Evolutionary conservation across 2,888 invertebrate species (phyloP).

Genomic region (Ecdyonurus torrentis): DNA sequence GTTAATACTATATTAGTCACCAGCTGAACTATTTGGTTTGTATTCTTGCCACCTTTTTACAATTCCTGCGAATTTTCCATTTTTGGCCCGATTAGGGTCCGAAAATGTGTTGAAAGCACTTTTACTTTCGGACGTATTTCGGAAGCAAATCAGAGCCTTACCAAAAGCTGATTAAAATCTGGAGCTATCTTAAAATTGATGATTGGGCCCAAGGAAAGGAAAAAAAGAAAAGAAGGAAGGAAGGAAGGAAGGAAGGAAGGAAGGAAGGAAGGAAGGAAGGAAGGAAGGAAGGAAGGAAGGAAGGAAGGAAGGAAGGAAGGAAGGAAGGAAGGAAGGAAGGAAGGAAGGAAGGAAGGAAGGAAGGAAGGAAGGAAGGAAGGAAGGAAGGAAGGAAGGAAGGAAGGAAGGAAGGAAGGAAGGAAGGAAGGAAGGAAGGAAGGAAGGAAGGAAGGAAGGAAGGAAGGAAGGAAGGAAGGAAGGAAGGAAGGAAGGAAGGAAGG

Average conservation of each 20-base stretch:
- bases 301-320: slow-evolving; percentile 7
- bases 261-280: slow-evolving; percentile 6
- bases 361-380: slow-evolving; percentile 6
- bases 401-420: slow-evolving; percentile 7
- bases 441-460: slow-evolving; percentile 1
- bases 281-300: slow-evolving; percentile 7
- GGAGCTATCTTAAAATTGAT: too few relatives aligned
- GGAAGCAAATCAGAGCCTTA: too few relatives aligned
- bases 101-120: too few relatives aligned
- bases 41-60: too few relatives aligned
- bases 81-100: too few relatives aligned
- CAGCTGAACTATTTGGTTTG: too few relatives aligned
- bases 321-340: slow-evolving; percentile 7
- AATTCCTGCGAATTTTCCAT: too few relatives aligned
- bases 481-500: slow-evolving; percentile 7
- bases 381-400: slow-evolving; percentile 6
- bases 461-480: slow-evolving; percentile 7
- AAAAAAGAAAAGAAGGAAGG: slow-evolving; percentile 5
- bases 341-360: slow-evolving; percentile 4
- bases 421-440: slow-evolving; percentile 7
- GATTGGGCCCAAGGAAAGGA: too few relatives aligned
- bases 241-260: slow-evolving; percentile 7
- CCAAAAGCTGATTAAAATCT: too few relatives aligned
- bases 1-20: too few relatives aligned
- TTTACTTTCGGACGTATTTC: too few relatives aligned